phyloP scores from a whole-genome alignment of 2,113 vertebrate genomes.

The Hipposideros armiger region DNA sequence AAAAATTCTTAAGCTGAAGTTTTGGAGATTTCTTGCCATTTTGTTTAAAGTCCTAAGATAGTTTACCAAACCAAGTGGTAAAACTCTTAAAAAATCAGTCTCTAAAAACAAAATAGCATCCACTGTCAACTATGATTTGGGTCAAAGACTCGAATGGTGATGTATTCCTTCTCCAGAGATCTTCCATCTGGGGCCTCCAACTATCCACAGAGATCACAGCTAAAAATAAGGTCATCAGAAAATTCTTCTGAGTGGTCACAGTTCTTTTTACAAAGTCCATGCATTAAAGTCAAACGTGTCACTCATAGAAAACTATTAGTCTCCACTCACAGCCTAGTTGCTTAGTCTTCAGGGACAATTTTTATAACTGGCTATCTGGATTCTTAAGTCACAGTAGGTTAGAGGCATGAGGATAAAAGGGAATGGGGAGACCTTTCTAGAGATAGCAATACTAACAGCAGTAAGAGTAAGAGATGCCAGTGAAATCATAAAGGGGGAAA shows the following conservation, averaged over 20 bases:
- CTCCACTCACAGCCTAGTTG: background rate
- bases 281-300: background rate
- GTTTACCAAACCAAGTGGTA: background rate
- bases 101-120: slow-evolving; percentile 50
- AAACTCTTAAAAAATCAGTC: slow-evolving; percentile 29
- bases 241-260: background rate
- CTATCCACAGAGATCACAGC: background rate
- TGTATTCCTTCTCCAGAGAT: background rate
- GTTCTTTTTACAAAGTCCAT: background rate
- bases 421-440: background rate
- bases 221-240: slow-evolving; percentile 11
- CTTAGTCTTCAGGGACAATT: background rate
- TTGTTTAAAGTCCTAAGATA: slow-evolving; percentile 40
- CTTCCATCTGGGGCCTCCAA: background rate
- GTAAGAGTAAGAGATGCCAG: background rate
- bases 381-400: background rate
- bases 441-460: background rate
- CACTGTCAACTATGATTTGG: slow-evolving; percentile 37
- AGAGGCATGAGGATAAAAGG: background rate
- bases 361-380: background rate
- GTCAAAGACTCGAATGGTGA: background rate
- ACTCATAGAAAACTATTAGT: background rate
- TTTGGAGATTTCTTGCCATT: background rate
- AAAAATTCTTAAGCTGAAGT: background rate
- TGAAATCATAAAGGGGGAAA: background rate